Percentiles rank a stretch among this genome's conserved stretches.
phyloP scores from a whole-genome alignment of 2,797 vertebrate genomes.

The Rhabdophis nuchalis region DNA sequence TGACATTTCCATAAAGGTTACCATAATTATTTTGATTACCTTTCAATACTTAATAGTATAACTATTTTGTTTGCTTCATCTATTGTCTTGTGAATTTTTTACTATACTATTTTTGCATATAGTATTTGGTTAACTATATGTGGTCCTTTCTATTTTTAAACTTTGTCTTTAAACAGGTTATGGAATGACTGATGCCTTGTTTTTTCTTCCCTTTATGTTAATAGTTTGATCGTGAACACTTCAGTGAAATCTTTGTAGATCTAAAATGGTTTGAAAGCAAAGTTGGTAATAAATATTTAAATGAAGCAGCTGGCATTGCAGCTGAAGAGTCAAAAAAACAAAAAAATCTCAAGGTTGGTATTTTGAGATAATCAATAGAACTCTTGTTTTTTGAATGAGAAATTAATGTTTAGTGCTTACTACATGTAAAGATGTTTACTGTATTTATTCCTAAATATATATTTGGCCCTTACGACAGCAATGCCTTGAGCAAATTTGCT shows the following conservation, averaged over 20 bases:
- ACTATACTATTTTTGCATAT: not conserved
- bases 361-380: constrained; percentile 5
- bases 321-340: constrained; percentile 82
- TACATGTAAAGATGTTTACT: not conserved
- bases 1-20: not conserved
- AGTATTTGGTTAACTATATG: not conserved
- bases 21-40: not conserved
- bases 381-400: not conserved
- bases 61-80: not conserved
- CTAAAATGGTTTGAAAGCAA: constrained; percentile 99
- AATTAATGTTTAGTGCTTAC: not conserved
- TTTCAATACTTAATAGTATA: not conserved
- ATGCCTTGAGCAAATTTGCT: not conserved
- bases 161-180: not conserved
- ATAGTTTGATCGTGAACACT: constrained; percentile 96
- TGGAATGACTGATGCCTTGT: not conserved
- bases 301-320: constrained; percentile 90
- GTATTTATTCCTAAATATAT: not conserved
- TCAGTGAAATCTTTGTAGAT: constrained; percentile 95
- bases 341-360: constrained; percentile 77
- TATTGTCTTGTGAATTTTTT: not conserved
- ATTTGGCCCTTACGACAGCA: not conserved
- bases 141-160: not conserved
- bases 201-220: constrained; percentile 38
- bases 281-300: constrained; percentile 97